phyloP scores from a whole-genome alignment of 2,888 invertebrate genomes.

The Cenopis cana region DNA sequence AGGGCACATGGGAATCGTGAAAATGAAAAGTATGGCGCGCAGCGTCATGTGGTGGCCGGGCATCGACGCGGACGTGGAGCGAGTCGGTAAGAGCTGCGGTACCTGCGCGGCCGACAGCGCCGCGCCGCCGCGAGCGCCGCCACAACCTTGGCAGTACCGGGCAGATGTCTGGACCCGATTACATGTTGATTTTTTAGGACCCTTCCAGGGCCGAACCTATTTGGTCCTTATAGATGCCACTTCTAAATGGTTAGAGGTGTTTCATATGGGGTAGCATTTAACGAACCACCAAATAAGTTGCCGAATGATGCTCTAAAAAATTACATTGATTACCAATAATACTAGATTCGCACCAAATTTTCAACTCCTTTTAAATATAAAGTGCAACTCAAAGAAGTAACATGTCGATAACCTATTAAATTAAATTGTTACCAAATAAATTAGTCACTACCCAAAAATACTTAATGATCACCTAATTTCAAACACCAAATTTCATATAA shows the following conservation, averaged over 20 bases:
- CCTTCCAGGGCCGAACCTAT: background rate
- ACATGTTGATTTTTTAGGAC: background rate
- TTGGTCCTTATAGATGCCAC: background rate
- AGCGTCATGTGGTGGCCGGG: constrained; percentile 25
- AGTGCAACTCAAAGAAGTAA: too few species aligned
- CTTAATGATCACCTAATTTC: too few species aligned
- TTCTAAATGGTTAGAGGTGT: background rate
- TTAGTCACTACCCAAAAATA: too few species aligned
- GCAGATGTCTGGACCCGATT: background rate
- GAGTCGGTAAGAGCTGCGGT: background rate
- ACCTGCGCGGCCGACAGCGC: constrained; percentile 15
- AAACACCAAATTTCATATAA: too few species aligned
- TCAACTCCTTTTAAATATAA: too few species aligned
- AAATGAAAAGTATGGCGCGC: constrained; percentile 20
- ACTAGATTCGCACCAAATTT: too few species aligned
- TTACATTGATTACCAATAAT: too few species aligned
- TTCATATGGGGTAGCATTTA: too few species aligned
- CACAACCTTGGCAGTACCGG: constrained; percentile 9
- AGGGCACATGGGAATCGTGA: constrained; percentile 15
- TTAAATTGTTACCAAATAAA: too few species aligned
- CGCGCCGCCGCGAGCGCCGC: constrained; percentile 12
- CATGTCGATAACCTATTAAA: too few species aligned
- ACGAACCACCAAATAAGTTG: too few species aligned
- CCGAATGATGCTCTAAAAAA: too few species aligned
- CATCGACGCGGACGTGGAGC: constrained; percentile 9